Evolutionary conservation across 2,113 vertebrate species (phyloP).

Genomic region (Mohoua ochrocephala): DNA sequence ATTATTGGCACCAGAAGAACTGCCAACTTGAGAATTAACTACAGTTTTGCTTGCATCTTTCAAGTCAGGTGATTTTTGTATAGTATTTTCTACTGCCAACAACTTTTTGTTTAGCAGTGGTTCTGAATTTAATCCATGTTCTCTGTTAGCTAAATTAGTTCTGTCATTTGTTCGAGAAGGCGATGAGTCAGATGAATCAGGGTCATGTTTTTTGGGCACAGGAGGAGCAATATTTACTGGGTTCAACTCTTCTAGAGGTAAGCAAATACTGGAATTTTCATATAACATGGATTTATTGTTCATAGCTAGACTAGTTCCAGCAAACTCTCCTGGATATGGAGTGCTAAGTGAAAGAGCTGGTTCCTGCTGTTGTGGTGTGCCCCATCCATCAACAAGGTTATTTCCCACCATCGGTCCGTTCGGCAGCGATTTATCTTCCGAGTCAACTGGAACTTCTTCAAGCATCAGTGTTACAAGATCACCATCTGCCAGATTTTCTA

Average conservation of each 20-base stretch:
- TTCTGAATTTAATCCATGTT: neutral
- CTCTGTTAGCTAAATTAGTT: neutral
- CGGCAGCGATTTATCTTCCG: neutral
- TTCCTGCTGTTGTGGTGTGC: neutral
- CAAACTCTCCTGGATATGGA: neutral
- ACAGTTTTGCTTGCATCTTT: neutral
- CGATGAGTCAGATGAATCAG: neutral
- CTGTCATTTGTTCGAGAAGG: neutral
- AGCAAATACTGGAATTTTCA: neutral
- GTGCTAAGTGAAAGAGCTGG: neutral
- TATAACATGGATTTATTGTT: neutral
- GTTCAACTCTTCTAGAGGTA: neutral
- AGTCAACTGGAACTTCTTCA: constrained; percentile 65
- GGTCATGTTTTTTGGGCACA: neutral
- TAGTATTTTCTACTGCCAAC: neutral
- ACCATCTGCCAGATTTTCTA: constrained; percentile 63
- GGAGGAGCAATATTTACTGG: neutral
- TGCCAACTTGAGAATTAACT: neutral
- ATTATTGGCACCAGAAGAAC: neutral
- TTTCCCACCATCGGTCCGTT: neutral
- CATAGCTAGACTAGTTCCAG: neutral
- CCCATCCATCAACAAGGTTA: neutral
- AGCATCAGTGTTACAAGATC: constrained; percentile 76
- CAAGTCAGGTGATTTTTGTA: neutral
- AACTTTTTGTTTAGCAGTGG: neutral